Evolutionary conservation across 2,797 vertebrate species (phyloP).

Genomic region (Numenius phaeopus): DNA sequence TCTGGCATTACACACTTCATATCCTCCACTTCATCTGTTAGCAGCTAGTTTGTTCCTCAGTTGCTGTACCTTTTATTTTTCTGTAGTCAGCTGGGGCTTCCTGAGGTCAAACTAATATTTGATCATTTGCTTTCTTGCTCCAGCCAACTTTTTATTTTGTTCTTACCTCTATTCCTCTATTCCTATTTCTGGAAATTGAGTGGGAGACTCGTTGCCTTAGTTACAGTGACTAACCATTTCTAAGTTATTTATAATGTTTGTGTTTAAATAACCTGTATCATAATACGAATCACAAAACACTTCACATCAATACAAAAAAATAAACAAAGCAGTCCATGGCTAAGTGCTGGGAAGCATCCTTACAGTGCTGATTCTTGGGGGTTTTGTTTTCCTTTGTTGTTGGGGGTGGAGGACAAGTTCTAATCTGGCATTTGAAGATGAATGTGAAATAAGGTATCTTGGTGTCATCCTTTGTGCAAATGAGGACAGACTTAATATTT

Average conservation of each 20-base stretch:
- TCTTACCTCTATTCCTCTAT: constrained; percentile 45
- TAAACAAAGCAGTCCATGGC: background rate
- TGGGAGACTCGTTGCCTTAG: constrained; percentile 71
- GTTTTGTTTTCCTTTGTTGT: background rate
- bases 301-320: background rate
- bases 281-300: background rate
- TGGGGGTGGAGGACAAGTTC: background rate
- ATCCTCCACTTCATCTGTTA: background rate
- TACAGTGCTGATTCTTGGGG: background rate
- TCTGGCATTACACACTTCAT: background rate
- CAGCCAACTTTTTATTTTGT: constrained; percentile 35
- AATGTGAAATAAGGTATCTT: background rate
- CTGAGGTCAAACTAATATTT: background rate
- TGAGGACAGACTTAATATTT: background rate
- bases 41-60: background rate
- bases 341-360: background rate
- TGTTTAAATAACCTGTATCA: constrained; percentile 37
- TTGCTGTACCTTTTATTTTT: background rate
- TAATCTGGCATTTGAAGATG: background rate
- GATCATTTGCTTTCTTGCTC: constrained; percentile 23
- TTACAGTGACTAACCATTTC: constrained; percentile 57
- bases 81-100: background rate
- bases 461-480: background rate
- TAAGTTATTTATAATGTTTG: constrained; percentile 65
- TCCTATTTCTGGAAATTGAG: constrained; percentile 65